Evolutionary conservation across 2,888 invertebrate genomes (phyloP).

Genomic region (Dicyrtomina minuta): DNA sequence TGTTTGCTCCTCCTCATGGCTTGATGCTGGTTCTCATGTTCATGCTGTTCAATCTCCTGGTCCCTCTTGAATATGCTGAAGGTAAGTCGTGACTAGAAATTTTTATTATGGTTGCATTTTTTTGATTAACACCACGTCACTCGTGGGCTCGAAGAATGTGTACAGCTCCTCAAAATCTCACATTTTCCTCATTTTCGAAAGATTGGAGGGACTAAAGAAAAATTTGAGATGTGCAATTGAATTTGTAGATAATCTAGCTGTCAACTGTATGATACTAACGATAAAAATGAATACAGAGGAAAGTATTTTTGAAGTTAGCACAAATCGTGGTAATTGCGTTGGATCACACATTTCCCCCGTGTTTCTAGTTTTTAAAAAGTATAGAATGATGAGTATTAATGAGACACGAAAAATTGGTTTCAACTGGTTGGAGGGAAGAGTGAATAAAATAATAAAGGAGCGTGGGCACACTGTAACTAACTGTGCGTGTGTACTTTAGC

Average conservation of each 20-base stretch:
- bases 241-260: too few relatives aligned
- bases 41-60: slow-evolving; percentile 47
- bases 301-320: too few relatives aligned
- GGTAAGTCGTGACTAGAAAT: slow-evolving; percentile 45
- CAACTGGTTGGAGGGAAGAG: slow-evolving; percentile 10
- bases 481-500: too few relatives aligned
- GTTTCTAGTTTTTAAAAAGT: not conserved
- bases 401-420: not conserved
- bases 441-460: too few relatives aligned
- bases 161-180: not conserved
- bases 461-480: too few relatives aligned
- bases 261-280: too few relatives aligned
- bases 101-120: slow-evolving; percentile 18
- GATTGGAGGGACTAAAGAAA: too few relatives aligned
- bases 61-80: slow-evolving; percentile 53
- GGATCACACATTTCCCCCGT: not conserved
- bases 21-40: slow-evolving; percentile 51
- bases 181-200: not conserved
- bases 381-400: not conserved
- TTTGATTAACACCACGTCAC: slow-evolving; percentile 29
- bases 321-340: too few relatives aligned
- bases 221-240: too few relatives aligned
- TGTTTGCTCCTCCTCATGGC: slow-evolving; percentile 50
- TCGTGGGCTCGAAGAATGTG: not conserved
- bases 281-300: too few relatives aligned